Percentiles rank a stretch among this genome's conserved stretches.
These are phyloP conservation scores for Oryzias sinensis DNA, from an alignment of 2,797 vertebrate species.

Conservation along the genomic window DNA sequence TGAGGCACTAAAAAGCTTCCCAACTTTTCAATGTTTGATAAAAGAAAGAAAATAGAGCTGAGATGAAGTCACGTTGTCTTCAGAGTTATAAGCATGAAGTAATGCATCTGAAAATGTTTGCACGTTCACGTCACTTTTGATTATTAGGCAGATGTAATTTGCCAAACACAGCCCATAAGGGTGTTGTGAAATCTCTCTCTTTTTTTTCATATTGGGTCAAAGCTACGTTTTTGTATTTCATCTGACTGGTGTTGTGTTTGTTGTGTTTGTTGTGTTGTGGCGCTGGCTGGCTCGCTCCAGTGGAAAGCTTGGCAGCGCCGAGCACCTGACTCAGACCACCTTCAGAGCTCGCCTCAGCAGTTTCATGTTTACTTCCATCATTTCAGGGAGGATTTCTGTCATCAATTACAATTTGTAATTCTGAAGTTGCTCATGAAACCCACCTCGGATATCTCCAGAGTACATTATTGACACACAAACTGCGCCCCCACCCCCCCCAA, in stretches of 20 bases:
- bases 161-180: slow-evolving; percentile 12
- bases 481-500: slow-evolving; percentile 61
- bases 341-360: slow-evolving; percentile 20
- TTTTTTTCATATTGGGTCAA: slow-evolving; percentile 33
- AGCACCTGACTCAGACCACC: slow-evolving; percentile 52
- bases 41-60: too few relatives aligned
- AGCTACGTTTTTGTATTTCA: slow-evolving; percentile 53
- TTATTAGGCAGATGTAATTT: slow-evolving; percentile 27
- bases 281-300: slow-evolving; percentile 33
- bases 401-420: slow-evolving; percentile 30
- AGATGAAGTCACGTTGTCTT: too few relatives aligned
- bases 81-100: too few relatives aligned
- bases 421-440: slow-evolving; percentile 29
- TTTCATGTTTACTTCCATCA: slow-evolving; percentile 21
- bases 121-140: too few relatives aligned
- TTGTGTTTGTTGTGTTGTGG: slow-evolving; percentile 33
- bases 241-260: slow-evolving; percentile 43
- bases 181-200: slow-evolving; percentile 49
- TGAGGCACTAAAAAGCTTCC: too few relatives aligned
- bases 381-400: slow-evolving; percentile 35
- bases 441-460: slow-evolving; percentile 32
- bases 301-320: slow-evolving; percentile 39
- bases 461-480: slow-evolving; percentile 60
- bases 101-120: too few relatives aligned
- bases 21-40: too few relatives aligned